Evolutionary conservation across 2,888 invertebrate species (phyloP).

Genomic region (Eupithecia pulchellata): DNA sequence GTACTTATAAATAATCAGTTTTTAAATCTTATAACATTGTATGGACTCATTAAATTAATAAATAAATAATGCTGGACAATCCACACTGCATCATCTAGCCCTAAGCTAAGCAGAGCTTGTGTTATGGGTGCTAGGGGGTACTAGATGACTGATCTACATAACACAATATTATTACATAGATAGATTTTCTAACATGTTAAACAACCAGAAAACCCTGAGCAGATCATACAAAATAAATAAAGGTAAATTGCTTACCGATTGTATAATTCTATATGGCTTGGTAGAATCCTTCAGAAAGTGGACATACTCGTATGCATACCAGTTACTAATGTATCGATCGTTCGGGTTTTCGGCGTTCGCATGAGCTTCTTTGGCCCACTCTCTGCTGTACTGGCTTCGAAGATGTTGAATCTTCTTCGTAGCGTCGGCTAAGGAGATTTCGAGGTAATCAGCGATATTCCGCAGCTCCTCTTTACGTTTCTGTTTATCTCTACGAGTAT

Average conservation of each 20-base stretch:
- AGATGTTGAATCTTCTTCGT: slow-evolving; percentile 87
- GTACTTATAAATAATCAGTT: no score
- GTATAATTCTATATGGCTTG: slow-evolving; percentile 73
- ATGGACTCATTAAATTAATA: no score
- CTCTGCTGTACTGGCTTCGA: slow-evolving; percentile 86
- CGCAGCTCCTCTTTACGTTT: slow-evolving; percentile 76
- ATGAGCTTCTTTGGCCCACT: slow-evolving; percentile 83
- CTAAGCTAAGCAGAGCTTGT: no score
- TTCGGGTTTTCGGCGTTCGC: slow-evolving; percentile 80
- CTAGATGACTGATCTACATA: no score
- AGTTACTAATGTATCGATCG: slow-evolving; percentile 81
- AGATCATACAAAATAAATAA: no score
- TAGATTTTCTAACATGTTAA: no score
- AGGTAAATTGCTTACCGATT: slow-evolving; percentile 64
- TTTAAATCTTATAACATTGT: background rate
- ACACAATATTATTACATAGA: no score
- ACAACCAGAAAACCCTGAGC: no score
- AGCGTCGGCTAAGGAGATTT: slow-evolving; percentile 75
- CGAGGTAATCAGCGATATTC: slow-evolving; percentile 70
- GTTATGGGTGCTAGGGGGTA: no score
- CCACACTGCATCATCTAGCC: no score
- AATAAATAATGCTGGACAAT: no score
- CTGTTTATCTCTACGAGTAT: slow-evolving; percentile 75
- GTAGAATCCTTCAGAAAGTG: slow-evolving; percentile 86
- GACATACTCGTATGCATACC: slow-evolving; percentile 86